Conservation (phyloP, 2,113 vertebrate genomes). For the Aldabrachelys gigantea region DNA sequence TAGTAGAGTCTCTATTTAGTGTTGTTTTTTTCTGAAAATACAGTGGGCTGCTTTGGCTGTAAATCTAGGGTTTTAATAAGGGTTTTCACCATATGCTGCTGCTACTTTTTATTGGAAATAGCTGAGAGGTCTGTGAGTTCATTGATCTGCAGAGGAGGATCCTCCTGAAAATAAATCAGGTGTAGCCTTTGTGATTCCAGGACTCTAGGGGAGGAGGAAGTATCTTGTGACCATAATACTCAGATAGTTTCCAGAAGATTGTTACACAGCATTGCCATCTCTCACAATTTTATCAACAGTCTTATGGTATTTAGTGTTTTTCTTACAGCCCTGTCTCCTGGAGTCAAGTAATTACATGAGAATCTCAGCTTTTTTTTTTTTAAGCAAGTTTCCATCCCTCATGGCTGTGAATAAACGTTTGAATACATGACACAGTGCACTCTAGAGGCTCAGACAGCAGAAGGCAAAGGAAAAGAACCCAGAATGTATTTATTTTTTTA, state of each 20-base stretch:
- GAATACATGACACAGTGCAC: neutral
- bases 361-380: neutral
- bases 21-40: neutral
- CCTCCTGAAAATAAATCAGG: neutral
- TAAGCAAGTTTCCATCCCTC: neutral
- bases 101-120: neutral
- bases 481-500: too few relatives aligned
- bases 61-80: neutral
- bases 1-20: fast-evolving
- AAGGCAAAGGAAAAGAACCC: too few relatives aligned
- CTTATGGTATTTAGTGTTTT: neutral
- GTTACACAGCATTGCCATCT: neutral
- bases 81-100: neutral
- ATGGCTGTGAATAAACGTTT: neutral
- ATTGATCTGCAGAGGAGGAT: neutral
- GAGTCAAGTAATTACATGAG: neutral
- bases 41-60: neutral
- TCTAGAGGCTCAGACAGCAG: too few relatives aligned
- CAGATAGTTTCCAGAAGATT: neutral
- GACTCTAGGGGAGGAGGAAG: neutral
- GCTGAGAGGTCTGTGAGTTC: neutral
- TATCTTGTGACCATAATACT: neutral
- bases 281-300: neutral
- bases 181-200: neutral
- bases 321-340: neutral